phyloP scores from a whole-genome alignment of 2,113 vertebrate species.

The Saguinus midas region DNA sequence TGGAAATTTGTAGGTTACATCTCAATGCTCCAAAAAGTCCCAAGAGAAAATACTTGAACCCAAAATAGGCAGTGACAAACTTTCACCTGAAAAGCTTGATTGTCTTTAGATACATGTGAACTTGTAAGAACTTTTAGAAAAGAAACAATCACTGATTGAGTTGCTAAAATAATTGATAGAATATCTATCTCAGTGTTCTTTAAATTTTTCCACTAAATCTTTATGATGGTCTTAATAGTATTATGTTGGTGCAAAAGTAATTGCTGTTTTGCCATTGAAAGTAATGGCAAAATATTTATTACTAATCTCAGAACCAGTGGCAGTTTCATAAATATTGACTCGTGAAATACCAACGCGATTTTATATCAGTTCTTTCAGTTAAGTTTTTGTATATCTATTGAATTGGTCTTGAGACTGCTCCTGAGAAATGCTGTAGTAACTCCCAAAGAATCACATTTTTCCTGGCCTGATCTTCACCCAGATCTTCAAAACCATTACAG shows the following conservation, averaged over 20 bases:
- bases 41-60: not conserved
- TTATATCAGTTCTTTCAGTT: not conserved
- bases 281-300: not conserved
- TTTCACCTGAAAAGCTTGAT: not conserved
- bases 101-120: not conserved
- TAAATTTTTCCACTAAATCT: not conserved
- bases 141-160: not conserved
- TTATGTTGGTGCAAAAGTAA: not conserved
- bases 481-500: not conserved
- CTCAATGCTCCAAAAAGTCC: not conserved
- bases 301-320: not conserved
- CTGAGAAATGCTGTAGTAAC: not conserved
- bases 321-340: not conserved
- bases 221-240: not conserved
- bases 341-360: not conserved
- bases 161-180: not conserved
- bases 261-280: too few species aligned
- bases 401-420: not conserved
- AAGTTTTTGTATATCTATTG: not conserved
- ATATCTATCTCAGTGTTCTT: not conserved
- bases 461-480: not conserved
- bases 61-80: not conserved
- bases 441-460: not conserved
- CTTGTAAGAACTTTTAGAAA: not conserved
- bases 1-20: not conserved